These are phyloP conservation scores for Leucoma salicis DNA, from an alignment of 2,888 invertebrate species.

Conservation along the genomic window DNA sequence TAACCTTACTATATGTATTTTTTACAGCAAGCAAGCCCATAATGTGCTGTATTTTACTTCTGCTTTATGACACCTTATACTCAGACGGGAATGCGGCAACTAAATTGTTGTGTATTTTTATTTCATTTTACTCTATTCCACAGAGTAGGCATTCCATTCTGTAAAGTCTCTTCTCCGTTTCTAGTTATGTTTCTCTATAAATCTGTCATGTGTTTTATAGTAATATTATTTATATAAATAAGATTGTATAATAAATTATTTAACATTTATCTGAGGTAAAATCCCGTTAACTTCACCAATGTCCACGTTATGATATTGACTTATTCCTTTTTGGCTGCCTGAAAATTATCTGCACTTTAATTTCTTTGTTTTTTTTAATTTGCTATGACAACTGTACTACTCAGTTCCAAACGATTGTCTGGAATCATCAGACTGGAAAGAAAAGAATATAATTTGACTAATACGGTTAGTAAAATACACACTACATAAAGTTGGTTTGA, in stretches of 20 bases:
- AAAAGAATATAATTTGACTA: conserved; percentile 20
- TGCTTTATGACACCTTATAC: no score
- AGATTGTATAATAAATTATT: conserved; percentile 36
- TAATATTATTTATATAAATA: neutral
- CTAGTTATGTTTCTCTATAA: neutral
- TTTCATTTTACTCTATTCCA: no score
- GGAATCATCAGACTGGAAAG: conserved; percentile 36
- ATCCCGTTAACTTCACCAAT: conserved; percentile 49
- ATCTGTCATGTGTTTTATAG: neutral
- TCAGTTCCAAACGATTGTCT: conserved; percentile 37
- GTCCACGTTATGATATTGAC: conserved; percentile 44
- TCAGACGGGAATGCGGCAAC: no score
- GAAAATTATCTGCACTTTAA: conserved; percentile 62
- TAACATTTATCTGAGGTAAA: conserved; percentile 41
- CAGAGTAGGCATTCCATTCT: no score
- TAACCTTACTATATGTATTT: no score
- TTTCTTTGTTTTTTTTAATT: conserved; percentile 40
- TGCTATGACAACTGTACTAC: conserved; percentile 21
- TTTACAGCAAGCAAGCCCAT: no score
- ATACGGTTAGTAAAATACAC: neutral
- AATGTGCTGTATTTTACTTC: no score
- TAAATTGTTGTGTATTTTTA: no score
- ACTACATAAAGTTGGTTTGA: no score
- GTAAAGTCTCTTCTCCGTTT: neutral
- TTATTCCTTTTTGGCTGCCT: conserved; percentile 74